phyloP scores from a whole-genome alignment of 2,888 invertebrate genomes.

The Altica lythri region DNA sequence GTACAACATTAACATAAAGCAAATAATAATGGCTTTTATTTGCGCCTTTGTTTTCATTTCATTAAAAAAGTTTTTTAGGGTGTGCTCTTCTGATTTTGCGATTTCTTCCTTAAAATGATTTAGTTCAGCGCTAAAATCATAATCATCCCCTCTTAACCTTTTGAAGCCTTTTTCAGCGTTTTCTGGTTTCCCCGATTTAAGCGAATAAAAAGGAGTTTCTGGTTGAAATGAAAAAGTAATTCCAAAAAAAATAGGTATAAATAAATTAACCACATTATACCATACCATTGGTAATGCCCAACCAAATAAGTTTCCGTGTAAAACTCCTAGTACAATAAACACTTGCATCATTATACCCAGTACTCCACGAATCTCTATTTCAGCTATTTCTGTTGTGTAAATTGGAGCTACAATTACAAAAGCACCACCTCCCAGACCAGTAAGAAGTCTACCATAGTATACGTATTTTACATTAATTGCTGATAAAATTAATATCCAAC shows the following conservation, averaged over 20 bases:
- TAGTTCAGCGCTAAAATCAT: background rate
- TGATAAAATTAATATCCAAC: background rate
- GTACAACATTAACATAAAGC: background rate
- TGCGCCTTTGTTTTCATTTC: background rate
- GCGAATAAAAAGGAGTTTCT: background rate
- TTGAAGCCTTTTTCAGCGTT: background rate
- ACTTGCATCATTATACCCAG: background rate
- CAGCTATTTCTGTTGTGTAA: conserved; percentile 1
- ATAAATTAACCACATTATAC: background rate
- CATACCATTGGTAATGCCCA: background rate
- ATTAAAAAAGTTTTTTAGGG: background rate
- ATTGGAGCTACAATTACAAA: background rate
- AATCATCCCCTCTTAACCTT: background rate
- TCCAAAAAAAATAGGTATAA: background rate
- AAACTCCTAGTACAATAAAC: background rate
- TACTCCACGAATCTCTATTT: background rate
- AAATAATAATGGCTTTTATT: conserved; percentile 1
- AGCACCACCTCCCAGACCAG: background rate
- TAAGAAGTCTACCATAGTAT: background rate
- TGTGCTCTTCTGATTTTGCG: background rate
- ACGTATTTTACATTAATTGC: background rate
- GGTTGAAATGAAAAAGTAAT: background rate
- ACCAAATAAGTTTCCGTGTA: background rate
- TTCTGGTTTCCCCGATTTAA: background rate
- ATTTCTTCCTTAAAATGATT: background rate